Percentiles rank a stretch among this genome's conserved stretches.
Conservation (phyloP, 2,888 invertebrate species). For the Heliconius charithonia region DNA sequence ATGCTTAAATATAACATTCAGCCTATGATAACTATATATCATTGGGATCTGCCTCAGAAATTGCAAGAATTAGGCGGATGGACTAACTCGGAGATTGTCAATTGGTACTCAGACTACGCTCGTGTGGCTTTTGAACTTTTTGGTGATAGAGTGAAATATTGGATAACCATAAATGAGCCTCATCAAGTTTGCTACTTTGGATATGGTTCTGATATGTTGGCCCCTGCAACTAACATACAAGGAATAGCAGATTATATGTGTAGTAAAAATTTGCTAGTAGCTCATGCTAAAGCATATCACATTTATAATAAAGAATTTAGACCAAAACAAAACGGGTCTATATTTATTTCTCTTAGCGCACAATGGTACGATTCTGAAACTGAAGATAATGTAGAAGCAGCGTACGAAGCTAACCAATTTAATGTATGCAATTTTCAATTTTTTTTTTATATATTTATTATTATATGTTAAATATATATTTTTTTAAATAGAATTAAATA, state of each 20-base stretch:
- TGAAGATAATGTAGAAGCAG: slow-evolving; percentile 75
- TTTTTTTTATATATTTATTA: neutral
- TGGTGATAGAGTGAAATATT: slow-evolving; percentile 76
- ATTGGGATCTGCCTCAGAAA: slow-evolving; percentile 80
- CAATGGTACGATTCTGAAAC: slow-evolving; percentile 70
- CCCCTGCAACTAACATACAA: slow-evolving; percentile 61
- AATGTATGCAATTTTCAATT: slow-evolving; percentile 57
- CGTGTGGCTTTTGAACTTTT: slow-evolving; percentile 67
- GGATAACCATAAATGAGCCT: slow-evolving; percentile 85
- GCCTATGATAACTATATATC: slow-evolving; percentile 83
- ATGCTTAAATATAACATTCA: slow-evolving; percentile 83
- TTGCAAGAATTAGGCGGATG: slow-evolving; percentile 82
- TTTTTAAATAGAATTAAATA: no score
- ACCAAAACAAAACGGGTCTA: slow-evolving; percentile 44
- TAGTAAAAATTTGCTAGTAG: slow-evolving; percentile 52
- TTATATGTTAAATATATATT: no score
- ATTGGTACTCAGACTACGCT: slow-evolving; percentile 77
- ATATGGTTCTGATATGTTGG: slow-evolving; percentile 64
- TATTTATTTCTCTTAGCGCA: slow-evolving; percentile 46
- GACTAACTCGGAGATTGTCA: slow-evolving; percentile 68
- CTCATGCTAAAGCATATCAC: slow-evolving; percentile 51
- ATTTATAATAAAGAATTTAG: slow-evolving; percentile 51
- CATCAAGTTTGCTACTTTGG: slow-evolving; percentile 62
- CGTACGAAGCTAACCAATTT: slow-evolving; percentile 76
- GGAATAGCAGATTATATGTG: slow-evolving; percentile 75